Evolutionary conservation across 2,888 invertebrate genomes (phyloP), one percentile per base, ranked within the genome.

Genomic region (Drosophila ochracea): DNA sequence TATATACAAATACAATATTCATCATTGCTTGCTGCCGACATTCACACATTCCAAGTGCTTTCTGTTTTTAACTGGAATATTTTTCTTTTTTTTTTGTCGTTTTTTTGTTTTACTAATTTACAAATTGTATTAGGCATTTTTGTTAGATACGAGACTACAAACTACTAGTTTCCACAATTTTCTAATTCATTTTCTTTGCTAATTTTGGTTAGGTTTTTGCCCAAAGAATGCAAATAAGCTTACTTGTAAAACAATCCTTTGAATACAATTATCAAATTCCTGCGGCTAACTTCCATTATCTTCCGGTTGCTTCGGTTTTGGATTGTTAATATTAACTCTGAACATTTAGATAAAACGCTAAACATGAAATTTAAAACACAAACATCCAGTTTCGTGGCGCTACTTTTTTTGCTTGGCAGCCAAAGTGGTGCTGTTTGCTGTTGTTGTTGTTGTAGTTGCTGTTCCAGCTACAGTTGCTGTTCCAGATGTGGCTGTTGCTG

Each of bases 331-430:
- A 79, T 65, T 63, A 69, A 76, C 30, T 60, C 60, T 55, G 62
- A 77, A 73, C 76, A 83, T 68, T 63, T 41, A 75, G 74, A 67
- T 68, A 68, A 73, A 63, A 78, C 61, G 58, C 64, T 86, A 83
- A 83, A 82, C 77, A 72, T 76, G 73, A 79, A 79, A 79, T 71
- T 87, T 81, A 72, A 87, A 88, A 74, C 88, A 85, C 69, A 85
- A 79, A 70, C 85, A 87, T 63, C 85, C 76, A 63, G 76, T 80
- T 53, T 58, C 66, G 33, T 76, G 74, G 58, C 82, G 86, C 85
- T 86, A 86, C 86, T 86, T 88, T 31, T 76, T 88, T 59, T 82
- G 88, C 77, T 86, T 85, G 54, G 78, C 71, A 74, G 73, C 43
- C 41, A 71, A 73, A 82, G 73, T 73, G 31, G 63, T 67, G 63